Evolutionary conservation across 2,888 invertebrate species (phyloP), one percentile per base, ranked within the genome.

Genomic region (Leptinotarsa rubiginosa): DNA sequence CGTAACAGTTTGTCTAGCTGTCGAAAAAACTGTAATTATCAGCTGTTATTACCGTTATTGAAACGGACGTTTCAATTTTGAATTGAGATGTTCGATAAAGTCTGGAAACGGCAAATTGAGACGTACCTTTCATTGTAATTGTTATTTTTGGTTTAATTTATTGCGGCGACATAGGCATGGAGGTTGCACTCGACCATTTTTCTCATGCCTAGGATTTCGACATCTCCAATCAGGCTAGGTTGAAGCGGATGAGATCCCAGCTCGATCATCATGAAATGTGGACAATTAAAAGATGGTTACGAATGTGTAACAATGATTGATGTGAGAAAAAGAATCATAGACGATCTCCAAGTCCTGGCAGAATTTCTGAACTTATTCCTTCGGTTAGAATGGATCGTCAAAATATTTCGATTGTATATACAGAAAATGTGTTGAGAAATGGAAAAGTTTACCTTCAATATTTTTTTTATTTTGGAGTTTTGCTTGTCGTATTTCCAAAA

Each of bases 1-100:
- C 69, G 41, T 56, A 56, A 56, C 69, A 69, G 69, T 69, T 59
- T 18, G 47, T 47, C 62, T 62, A 41, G 16, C 62, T 62, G 62
- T 62, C 62, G 52, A 74, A 69, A 74, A 75, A 75, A 50, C 72
- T 72, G 69, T 72, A 72, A 75, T 75, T 72, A 75, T 72, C 65
- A 25, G 47, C 64, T 64, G 47, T 69, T 65, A 68, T 56, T 70
- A 71, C 74, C 74, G 74, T 75, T 75, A 69, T 69, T 69, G 69
- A 69, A 56, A 47, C 20, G 69, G 47, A 56, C 65, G 74, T 59
- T 72, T 25, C 69, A 75, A 75, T 75, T 69, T 75, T 65, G 69
- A 47, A 72, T 72, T 72, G 59, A 75, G 72, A 75, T 69, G 65
- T 69, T 72, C 56, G 62, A 62, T 62, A 62, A 62, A 62, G 62